Evolutionary conservation across 2,888 invertebrate genomes (phyloP), one percentile per base, ranked within the genome.

Genomic region (Villa cingulata): DNA sequence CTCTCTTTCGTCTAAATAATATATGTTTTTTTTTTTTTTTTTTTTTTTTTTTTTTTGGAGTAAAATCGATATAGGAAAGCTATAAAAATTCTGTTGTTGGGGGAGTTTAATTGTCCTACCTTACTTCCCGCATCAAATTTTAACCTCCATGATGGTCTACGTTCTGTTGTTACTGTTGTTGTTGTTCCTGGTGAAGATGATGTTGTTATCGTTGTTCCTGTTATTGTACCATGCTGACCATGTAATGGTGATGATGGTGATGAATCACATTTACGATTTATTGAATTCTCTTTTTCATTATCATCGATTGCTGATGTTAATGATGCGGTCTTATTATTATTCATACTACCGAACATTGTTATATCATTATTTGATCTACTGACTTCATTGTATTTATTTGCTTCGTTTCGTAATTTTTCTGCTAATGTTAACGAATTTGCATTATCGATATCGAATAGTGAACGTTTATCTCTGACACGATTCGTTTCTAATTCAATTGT

Each of bases 131-230:
- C 85, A 76, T 90, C 89, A 71, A 89, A 83, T 68, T 85, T 81
- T 62, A 91, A 77, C 69, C 90, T 81, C 91, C 91, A 91, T 59
- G 90, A 90, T 38, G 91, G 90, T 64, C 90, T 81, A 58, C 89
- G 79, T 71, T 90, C 90, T 34, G 65, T 62, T 51, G 61, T 55
- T 37, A 61, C 49, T 46, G 54, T 51, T 41, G 19, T 40, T 20
- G 45, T 52, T 37, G 48, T 49, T 41, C 45, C 46, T 17, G 52
- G 50, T n/a, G n/a, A n/a, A n/a, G 65, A 62, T 51, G 61, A 55
- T 37, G 62, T 49, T 46, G 54, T 51, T 41, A 18, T 40, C 29
- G 45, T 52, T 37, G 48, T 49, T 41, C 45, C 46, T 17, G 52
- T 49, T n/a, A 48, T 56, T 53, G n/a, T n/a, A n/a, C n/a, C n/a